Evolutionary conservation across 2,797 vertebrate species (phyloP).

Genomic region (Danio aesculapii): DNA sequence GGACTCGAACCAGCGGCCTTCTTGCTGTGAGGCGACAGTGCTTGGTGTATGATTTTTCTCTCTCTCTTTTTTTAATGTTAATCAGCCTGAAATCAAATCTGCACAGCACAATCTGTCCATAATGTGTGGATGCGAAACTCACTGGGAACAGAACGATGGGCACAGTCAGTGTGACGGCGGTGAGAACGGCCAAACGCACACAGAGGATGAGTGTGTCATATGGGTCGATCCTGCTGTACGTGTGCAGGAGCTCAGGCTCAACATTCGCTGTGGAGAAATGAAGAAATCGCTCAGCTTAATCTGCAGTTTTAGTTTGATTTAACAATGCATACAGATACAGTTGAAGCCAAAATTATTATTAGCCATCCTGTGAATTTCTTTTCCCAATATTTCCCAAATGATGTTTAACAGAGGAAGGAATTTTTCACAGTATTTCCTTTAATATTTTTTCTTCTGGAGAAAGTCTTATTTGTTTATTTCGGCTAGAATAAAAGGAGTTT

Average conservation of each 20-base stretch:
- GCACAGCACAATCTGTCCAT: not conserved
- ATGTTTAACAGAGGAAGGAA: too few species aligned
- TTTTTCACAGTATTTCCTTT: too few species aligned
- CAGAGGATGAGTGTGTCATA: slow-evolving; percentile 94
- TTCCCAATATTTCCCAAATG: too few species aligned
- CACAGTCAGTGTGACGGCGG: slow-evolving; percentile 94
- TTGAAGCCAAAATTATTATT: too few species aligned
- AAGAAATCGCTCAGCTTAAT: not conserved
- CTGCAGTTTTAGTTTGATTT: not conserved
- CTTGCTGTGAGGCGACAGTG: too few species aligned
- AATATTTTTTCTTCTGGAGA: too few species aligned
- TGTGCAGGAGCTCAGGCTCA: slow-evolving; percentile 94
- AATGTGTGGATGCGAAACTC: slow-evolving; percentile 64
- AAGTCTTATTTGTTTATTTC: too few species aligned
- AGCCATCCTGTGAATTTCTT: too few species aligned
- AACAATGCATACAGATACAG: too few species aligned
- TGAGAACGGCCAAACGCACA: slow-evolving; percentile 95
- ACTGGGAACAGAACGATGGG: slow-evolving; percentile 98
- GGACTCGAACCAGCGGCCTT: too few species aligned
- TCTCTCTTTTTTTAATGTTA: too few species aligned
- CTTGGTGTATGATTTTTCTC: not conserved
- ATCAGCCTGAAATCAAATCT: not conserved
- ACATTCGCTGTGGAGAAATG: slow-evolving; percentile 79
- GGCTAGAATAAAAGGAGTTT: too few species aligned
- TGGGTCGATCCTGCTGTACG: slow-evolving; percentile 91